Evolutionary conservation across 37 sponge, comb jelly and placozoan species (phyloP).

Genomic region (Diacarnus erythraeanus): DNA sequence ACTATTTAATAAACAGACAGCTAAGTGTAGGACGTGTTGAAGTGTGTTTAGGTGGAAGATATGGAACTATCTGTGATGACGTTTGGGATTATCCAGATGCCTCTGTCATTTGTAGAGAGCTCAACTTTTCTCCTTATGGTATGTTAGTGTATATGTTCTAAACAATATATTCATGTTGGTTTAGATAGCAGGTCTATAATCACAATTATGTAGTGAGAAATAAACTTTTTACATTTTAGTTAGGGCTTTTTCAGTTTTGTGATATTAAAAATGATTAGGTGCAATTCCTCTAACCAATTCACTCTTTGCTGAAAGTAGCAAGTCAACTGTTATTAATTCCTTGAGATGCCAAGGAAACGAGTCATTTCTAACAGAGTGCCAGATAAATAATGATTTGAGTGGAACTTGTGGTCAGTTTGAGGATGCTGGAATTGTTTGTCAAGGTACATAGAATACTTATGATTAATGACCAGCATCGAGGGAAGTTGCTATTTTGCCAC

Average conservation of each 20-base stretch:
- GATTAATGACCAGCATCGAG: too few species aligned
- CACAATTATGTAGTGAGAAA: too few species aligned
- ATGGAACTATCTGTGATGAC: conserved; percentile 35
- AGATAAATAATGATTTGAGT: not conserved
- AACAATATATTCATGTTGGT: not conserved
- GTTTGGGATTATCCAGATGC: conserved; percentile 28
- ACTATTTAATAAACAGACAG: conserved; percentile 3
- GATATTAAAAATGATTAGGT: not conserved
- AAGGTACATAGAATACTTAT: conserved; percentile 17
- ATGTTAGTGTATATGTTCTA: not conserved
- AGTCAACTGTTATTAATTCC: not conserved
- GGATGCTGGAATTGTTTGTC: conserved; percentile 36
- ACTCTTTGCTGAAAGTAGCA: not conserved
- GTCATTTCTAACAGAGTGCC: conserved; percentile 2
- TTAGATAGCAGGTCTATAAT: too few species aligned
- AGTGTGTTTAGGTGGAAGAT: conserved; percentile 24
- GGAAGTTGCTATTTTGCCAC: too few species aligned
- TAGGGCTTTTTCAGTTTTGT: too few species aligned
- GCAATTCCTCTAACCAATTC: not conserved
- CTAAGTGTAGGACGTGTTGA: conserved; percentile 37
- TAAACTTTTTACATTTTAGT: too few species aligned
- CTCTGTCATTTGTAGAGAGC: conserved; percentile 30
- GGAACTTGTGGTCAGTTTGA: conserved; percentile 23
- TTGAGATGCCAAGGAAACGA: conserved; percentile 18
- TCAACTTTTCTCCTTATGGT: conserved; percentile 44